These are phyloP conservation scores for Caranx ignobilis DNA, from an alignment of 2,113 vertebrate genomes.

Conservation along the genomic window DNA sequence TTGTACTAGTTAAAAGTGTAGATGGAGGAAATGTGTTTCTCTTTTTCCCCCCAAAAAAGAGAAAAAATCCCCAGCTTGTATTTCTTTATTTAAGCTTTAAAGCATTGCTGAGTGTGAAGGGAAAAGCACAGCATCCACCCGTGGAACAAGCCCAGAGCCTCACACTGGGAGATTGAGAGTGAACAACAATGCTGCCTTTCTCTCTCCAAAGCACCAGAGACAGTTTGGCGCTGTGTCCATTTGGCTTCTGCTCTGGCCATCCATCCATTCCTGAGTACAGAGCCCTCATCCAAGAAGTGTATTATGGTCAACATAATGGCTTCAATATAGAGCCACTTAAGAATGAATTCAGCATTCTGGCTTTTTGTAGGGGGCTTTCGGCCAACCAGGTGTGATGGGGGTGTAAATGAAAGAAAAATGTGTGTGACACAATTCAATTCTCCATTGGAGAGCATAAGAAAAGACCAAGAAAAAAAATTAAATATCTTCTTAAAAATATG, in stretches of 20 bases:
- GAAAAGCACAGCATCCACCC: conserved; percentile 58
- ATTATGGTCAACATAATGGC: conserved; percentile 58
- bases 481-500: conserved; percentile 1
- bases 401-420: conserved; percentile 13
- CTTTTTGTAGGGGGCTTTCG: conserved; percentile 20
- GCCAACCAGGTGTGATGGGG: conserved; percentile 42
- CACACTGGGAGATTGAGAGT: conserved; percentile 36
- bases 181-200: conserved; percentile 68
- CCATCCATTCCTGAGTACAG: conserved; percentile 56
- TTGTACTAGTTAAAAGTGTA: conserved; percentile 6
- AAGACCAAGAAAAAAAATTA: conserved; percentile 13
- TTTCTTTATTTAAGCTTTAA: conserved; percentile 35
- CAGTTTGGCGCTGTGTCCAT: conserved; percentile 65
- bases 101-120: conserved; percentile 25
- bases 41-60: not conserved
- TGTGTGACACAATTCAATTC: conserved; percentile 30
- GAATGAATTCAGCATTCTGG: conserved; percentile 31
- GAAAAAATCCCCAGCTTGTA: conserved; percentile 36
- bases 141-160: conserved; percentile 56
- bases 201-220: conserved; percentile 55
- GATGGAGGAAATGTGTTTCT: conserved; percentile 7
- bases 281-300: conserved; percentile 48
- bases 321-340: conserved; percentile 55
- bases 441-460: not conserved
- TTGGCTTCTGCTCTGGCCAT: conserved; percentile 57